Conservation (phyloP, 2,113 vertebrate genomes). For the Python bivittatus region DNA sequence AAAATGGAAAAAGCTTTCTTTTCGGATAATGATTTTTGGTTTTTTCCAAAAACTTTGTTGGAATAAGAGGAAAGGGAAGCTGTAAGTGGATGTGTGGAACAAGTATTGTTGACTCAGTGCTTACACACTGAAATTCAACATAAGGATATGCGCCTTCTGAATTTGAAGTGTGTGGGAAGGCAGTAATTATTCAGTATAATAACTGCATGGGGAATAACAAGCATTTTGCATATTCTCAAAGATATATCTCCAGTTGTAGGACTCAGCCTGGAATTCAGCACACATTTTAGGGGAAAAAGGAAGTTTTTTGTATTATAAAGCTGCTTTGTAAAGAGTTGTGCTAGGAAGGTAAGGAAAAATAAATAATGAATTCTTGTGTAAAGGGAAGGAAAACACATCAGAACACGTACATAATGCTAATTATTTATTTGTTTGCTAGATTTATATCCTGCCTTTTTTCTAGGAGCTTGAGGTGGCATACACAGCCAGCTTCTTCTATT, state of each 20-base stretch:
- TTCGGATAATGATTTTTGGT: background rate
- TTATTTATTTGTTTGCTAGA: background rate
- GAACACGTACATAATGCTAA: background rate
- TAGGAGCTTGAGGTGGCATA: background rate
- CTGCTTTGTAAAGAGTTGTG: background rate
- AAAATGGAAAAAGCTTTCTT: too few relatives aligned
- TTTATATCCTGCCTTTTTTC: background rate
- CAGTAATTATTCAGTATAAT: background rate
- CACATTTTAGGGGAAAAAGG: too few relatives aligned
- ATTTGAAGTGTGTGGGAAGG: background rate
- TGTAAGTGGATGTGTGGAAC: background rate
- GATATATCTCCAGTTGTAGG: background rate
- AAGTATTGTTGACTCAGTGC: background rate
- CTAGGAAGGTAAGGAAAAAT: background rate
- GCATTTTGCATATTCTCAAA: background rate
- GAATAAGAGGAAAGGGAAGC: background rate
- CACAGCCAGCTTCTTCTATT: background rate
- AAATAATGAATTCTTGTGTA: background rate
- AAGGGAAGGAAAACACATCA: background rate
- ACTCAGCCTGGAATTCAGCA: background rate
- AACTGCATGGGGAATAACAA: background rate
- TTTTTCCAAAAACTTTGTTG: background rate
- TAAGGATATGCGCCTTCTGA: background rate
- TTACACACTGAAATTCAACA: background rate
- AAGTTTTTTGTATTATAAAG: too few relatives aligned